These are phyloP conservation scores for Flabesymbios commensalis DNA, from an alignment of 2,888 invertebrate genomes.

Conservation along the genomic window DNA sequence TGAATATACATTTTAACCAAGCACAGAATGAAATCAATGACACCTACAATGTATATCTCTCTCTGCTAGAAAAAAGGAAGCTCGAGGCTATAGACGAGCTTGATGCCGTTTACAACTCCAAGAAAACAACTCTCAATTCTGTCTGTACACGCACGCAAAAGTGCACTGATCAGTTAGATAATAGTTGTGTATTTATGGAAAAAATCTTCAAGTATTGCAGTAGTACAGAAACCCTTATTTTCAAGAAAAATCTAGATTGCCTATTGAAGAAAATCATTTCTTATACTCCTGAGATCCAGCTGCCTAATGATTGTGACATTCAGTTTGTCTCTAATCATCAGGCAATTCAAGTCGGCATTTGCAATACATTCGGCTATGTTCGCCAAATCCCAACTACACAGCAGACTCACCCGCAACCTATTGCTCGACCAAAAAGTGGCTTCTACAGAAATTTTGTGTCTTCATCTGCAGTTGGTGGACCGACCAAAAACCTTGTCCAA, in stretches of 20 bases:
- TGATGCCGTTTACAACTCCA: conserved; percentile 88
- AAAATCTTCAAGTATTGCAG: conserved; percentile 86
- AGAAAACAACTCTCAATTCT: conserved; percentile 73
- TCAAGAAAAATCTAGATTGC: conserved; percentile 89
- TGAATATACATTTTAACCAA: conserved; percentile 63
- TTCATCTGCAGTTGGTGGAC: too few species aligned
- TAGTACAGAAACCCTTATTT: conserved; percentile 85
- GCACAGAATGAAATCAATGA: conserved; percentile 77
- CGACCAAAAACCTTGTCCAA: background rate
- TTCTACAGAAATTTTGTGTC: too few species aligned
- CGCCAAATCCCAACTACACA: conserved; percentile 72
- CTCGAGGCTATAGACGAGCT: conserved; percentile 91
- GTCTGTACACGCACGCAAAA: conserved; percentile 80
- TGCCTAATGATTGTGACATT: conserved; percentile 68
- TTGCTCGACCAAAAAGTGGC: too few species aligned
- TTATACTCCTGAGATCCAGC: conserved; percentile 79
- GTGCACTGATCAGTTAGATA: conserved; percentile 61
- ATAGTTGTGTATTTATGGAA: conserved; percentile 86
- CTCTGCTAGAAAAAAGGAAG: conserved; percentile 94
- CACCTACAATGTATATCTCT: conserved; percentile 91
- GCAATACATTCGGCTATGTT: conserved; percentile 94
- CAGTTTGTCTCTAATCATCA: conserved; percentile 97
- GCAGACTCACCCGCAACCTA: conserved; percentile 77
- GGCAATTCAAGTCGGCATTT: conserved; percentile 94
- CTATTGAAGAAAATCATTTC: conserved; percentile 82